Conservation (phyloP, 2,113 vertebrate genomes). For the Ploceus nigricollis region DNA sequence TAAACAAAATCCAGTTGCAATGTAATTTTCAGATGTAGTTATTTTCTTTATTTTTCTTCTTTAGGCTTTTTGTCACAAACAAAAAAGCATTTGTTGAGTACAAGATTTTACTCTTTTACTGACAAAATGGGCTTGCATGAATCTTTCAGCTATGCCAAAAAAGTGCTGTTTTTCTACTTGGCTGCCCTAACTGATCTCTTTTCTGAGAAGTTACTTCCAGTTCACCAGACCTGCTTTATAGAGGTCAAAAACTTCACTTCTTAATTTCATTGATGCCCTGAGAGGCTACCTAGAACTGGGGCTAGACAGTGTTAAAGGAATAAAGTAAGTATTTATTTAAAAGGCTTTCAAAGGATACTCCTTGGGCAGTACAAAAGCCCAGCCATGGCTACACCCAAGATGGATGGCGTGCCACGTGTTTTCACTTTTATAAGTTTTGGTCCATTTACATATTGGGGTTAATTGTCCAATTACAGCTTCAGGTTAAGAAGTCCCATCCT, state of each 20-base stretch:
- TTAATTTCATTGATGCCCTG: not conserved
- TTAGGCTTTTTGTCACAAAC: not conserved
- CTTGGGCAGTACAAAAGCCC: not conserved
- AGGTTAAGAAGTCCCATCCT: not conserved
- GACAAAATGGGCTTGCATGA: not conserved
- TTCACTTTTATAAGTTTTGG: not conserved
- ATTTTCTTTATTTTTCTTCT: not conserved
- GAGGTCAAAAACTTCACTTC: not conserved
- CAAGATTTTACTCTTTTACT: not conserved
- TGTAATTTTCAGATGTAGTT: not conserved
- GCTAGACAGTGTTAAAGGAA: not conserved
- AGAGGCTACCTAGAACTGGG: not conserved
- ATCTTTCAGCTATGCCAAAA: not conserved
- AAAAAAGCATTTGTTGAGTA: not conserved
- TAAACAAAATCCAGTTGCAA: not conserved
- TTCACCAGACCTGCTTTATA: not conserved
- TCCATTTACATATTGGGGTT: not conserved
- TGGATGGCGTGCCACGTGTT: accelerated
- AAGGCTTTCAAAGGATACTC: not conserved
- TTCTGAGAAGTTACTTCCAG: not conserved
- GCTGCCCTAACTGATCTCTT: not conserved
- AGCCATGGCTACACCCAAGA: not conserved
- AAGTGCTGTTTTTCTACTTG: not conserved
- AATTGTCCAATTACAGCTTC: not conserved
- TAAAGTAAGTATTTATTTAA: not conserved